These are phyloP conservation scores for Triplophysa yarkandensis DNA, from an alignment of 2,797 vertebrate genomes.

Conservation along the genomic window DNA sequence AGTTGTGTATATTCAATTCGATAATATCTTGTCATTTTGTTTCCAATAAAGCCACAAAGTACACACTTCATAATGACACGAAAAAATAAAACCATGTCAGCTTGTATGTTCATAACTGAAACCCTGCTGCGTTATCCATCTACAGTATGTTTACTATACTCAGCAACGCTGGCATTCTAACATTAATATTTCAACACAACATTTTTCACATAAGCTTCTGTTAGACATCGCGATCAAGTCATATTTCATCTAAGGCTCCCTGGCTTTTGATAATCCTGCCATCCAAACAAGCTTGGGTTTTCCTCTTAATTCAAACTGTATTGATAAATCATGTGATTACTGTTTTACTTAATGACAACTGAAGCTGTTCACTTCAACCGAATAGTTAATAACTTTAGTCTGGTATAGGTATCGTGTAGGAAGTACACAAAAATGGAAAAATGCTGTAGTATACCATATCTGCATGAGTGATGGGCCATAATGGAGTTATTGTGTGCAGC, in stretches of 20 bases:
- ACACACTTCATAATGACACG: background rate
- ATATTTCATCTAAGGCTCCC: conserved; percentile 37
- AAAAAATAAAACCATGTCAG: background rate
- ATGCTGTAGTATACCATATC: conserved; percentile 17
- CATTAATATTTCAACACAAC: conserved; percentile 42
- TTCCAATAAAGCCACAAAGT: background rate
- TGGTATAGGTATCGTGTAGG: conserved; percentile 8
- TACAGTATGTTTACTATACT: background rate
- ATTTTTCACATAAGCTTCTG: conserved; percentile 39
- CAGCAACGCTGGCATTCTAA: conserved; percentile 21
- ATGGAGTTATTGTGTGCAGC: conserved; percentile 6
- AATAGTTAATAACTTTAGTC: background rate
- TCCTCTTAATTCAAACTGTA: conserved; percentile 17
- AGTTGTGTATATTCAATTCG: background rate
- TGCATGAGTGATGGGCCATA: conserved; percentile 21
- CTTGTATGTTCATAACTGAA: no score
- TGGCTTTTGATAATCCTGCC: conserved; percentile 40
- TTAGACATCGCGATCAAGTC: conserved; percentile 28
- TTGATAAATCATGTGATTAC: conserved; percentile 29
- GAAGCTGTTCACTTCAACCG: conserved; percentile 1
- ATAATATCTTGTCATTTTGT: background rate
- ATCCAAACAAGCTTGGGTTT: conserved; percentile 31
- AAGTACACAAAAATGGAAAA: conserved; percentile 24
- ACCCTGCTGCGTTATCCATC: background rate
- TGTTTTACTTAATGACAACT: conserved; percentile 15